These are phyloP conservation scores for Gymnosoma rotundatum DNA, from an alignment of 2,888 invertebrate genomes.

Conservation along the genomic window DNA sequence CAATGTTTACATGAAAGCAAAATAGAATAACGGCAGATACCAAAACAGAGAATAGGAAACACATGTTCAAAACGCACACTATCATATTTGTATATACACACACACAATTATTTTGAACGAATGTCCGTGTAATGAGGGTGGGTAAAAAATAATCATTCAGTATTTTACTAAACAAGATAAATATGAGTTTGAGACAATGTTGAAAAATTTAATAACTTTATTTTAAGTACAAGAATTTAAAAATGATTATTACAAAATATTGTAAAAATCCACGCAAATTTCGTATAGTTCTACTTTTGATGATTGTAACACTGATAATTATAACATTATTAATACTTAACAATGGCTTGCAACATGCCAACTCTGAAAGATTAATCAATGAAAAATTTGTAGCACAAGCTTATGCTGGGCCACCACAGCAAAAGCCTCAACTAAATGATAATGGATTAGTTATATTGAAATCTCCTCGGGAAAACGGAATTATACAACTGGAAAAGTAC, in stretches of 20 bases:
- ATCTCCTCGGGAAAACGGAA: conserved; percentile 76
- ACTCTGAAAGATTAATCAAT: conserved; percentile 77
- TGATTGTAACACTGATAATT: conserved; percentile 78
- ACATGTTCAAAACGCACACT: conserved; percentile 65
- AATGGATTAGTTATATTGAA: conserved; percentile 70
- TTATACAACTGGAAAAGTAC: conserved; percentile 81
- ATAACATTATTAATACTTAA: conserved; percentile 79
- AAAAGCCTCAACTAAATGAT: conserved; percentile 43
- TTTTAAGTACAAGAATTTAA: conserved; percentile 1
- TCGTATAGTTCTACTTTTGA: conserved; percentile 78
- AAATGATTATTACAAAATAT: conserved; percentile 81
- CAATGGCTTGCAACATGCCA: conserved; percentile 74
- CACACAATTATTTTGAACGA: conserved; percentile 1
- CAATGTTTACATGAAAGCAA: conserved; percentile 51
- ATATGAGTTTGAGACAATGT: conserved; percentile 29
- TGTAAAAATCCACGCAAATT: conserved; percentile 81
- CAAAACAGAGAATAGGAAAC: conserved; percentile 70
- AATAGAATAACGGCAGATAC: conserved; percentile 46
- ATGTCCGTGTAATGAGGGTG: conserved; percentile 46
- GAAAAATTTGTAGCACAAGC: conserved; percentile 78
- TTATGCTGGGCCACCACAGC: conserved; percentile 68
- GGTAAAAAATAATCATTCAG: conserved; percentile 37
- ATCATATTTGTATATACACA: conserved; percentile 6
- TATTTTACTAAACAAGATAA: conserved; percentile 40
- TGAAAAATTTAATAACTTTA: conserved; percentile 39